Conservation (phyloP, 2,888 invertebrate species). For the Lasioglossum marginatum region DNA sequence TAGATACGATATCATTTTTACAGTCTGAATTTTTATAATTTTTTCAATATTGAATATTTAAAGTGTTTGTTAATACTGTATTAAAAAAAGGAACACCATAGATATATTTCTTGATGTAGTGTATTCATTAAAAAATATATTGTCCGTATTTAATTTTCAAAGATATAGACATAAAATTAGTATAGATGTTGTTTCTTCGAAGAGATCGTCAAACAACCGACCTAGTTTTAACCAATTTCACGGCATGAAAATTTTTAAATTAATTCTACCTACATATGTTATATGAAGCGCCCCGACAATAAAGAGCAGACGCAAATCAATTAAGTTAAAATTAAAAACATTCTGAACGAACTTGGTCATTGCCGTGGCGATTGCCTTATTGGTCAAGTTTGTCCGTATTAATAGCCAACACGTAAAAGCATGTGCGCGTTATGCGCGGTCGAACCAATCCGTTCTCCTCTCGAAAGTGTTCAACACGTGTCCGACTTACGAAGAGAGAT, state of each 20-base stretch:
- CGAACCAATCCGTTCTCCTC: not conserved
- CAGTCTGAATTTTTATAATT: not conserved
- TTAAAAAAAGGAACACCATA: too few species aligned
- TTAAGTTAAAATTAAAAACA: not conserved
- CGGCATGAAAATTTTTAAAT: not conserved
- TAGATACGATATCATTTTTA: not conserved
- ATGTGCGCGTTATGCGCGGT: not conserved
- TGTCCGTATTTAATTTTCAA: not conserved
- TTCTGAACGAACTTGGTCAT: not conserved
- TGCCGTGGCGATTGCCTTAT: not conserved
- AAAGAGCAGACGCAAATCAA: not conserved
- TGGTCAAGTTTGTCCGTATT: not conserved
- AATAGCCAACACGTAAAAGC: not conserved
- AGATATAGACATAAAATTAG: not conserved
- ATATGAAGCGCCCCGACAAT: not conserved
- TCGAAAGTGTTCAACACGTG: slow-evolving; percentile 9
- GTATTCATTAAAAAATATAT: too few species aligned
- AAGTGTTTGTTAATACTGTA: not conserved
- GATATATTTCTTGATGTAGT: too few species aligned
- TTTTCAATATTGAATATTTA: not conserved
- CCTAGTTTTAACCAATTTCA: too few species aligned
- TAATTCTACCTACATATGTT: not conserved
- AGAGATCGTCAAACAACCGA: not conserved
- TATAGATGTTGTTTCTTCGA: not conserved
- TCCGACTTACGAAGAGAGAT: not conserved